Evolutionary conservation across 2,797 vertebrate species (phyloP).

Genomic region (Smutsia gigantea): DNA sequence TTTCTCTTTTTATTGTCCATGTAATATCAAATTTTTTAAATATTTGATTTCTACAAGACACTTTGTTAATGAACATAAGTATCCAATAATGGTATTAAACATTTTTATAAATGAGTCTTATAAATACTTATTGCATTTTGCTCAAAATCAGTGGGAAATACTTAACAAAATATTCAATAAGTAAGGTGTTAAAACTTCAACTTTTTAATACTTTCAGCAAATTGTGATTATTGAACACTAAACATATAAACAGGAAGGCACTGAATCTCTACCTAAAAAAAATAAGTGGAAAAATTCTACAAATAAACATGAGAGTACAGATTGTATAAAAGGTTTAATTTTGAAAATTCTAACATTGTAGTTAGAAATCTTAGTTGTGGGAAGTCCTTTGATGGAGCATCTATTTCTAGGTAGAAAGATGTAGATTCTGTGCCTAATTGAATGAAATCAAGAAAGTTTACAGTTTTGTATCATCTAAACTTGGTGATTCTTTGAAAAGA

Average conservation of each 20-base stretch:
- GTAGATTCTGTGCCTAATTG: not conserved
- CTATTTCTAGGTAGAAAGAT: not conserved
- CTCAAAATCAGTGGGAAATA: not conserved
- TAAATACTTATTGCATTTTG: not conserved
- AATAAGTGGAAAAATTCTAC: not conserved
- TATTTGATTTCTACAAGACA: not conserved
- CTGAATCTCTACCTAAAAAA: not conserved
- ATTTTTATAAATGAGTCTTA: not conserved
- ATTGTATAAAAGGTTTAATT: not conserved
- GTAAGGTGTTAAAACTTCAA: not conserved
- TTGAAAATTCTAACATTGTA: not conserved
- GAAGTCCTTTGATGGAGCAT: not conserved
- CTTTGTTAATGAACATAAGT: not conserved
- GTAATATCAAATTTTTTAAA: not conserved
- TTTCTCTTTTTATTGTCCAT: not conserved
- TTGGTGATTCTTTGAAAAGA: not conserved
- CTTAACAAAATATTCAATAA: slow-evolving; percentile 35
- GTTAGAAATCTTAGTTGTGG: not conserved
- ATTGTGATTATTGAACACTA: not conserved
- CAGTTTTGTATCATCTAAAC: not conserved
- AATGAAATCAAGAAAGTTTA: not conserved
- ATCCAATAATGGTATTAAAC: not conserved
- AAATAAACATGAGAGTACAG: not conserved
- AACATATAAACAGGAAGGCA: not conserved
- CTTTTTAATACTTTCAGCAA: slow-evolving; percentile 15